Evolutionary conservation across 1,140 invertebrate genomes (phyloP), one percentile per base, ranked within the genome.

Genomic region (Drosophila pseudoananassae): DNA sequence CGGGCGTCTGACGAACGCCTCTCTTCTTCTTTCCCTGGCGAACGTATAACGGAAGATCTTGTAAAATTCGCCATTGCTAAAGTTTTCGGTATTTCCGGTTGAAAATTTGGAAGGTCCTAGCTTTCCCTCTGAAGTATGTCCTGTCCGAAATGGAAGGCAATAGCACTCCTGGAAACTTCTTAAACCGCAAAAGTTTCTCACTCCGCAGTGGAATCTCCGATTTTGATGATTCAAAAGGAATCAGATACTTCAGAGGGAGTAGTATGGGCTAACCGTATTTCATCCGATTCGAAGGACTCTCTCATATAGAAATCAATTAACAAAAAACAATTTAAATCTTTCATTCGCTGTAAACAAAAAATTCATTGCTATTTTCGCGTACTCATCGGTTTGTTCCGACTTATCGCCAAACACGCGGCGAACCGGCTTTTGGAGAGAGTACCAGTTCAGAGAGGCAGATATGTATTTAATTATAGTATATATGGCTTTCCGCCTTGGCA

Each of bases 251-350:
- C 8, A 4, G 10, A 0, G 0, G 1, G 1, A 20, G 14, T 23
- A 1, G 45, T 80, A 69, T 1, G 0, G 3, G 29, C 46, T 20
- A 45, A n/a, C 58, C 10, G 1, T 45, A 59, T 71, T 31, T 65
- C 0, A 47, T 5, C 8, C 0, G 27, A 74, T 78, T 80, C 9
- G 0, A 15, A 38, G 4, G 0, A 7, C 14, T 9, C 54, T 47
- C 69, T 74, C 31, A 55, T 51, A 54, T 46, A 17, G 17, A 91
- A 91, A 89, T 58, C 54, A 91, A 61, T 91, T 91, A 90, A 64
- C 50, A 51, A 91, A 91, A 70, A 72, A 69, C 78, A 82, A 64
- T 87, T 91, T 91, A 91, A 91, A 91, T 91, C 63, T 51, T 69
- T 1, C 63, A 52, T 58, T 63, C 49, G 59, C 70, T 76, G 79